Evolutionary conservation across 2,797 vertebrate genomes (phyloP).

Genomic region (Ptychobarbus kaznakovi): DNA sequence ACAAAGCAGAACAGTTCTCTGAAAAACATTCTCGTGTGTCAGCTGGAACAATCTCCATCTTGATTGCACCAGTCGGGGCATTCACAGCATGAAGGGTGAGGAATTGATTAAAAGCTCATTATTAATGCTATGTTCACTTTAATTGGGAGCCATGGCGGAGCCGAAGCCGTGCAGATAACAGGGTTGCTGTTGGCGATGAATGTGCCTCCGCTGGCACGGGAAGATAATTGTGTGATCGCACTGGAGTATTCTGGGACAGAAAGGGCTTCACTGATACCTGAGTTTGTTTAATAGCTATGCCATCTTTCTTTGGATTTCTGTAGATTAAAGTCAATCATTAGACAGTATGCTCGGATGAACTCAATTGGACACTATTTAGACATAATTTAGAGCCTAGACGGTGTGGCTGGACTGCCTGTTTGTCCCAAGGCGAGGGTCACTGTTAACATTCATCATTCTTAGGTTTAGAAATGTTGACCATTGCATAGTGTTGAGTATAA

Average conservation of each 20-base stretch:
- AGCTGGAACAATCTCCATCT: conserved; percentile 35
- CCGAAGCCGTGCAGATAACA: background rate
- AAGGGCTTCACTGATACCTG: conserved; percentile 33
- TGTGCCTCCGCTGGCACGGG: conserved; percentile 13
- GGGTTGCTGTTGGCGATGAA: conserved; percentile 28
- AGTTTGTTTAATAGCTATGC: conserved; percentile 28
- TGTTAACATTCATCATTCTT: background rate
- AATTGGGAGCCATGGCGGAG: conserved; percentile 28
- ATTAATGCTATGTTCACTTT: conserved; percentile 51
- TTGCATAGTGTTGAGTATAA: background rate
- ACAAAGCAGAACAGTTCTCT: conserved; percentile 8
- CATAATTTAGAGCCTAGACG: background rate
- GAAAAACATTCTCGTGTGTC: conserved; percentile 17
- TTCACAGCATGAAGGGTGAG: conserved; percentile 39
- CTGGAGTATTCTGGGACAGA: conserved; percentile 20
- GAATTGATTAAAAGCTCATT: conserved; percentile 54
- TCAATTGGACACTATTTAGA: conserved; percentile 14
- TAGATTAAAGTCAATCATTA: conserved; percentile 19
- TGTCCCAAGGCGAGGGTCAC: background rate
- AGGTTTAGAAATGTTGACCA: background rate
- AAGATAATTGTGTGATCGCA: conserved; percentile 36
- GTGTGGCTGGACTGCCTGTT: background rate
- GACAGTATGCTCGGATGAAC: background rate
- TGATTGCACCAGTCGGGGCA: conserved; percentile 31
- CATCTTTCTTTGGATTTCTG: conserved; percentile 8